phyloP scores from a whole-genome alignment of 2,888 invertebrate species.

The Parnassius smintheus region DNA sequence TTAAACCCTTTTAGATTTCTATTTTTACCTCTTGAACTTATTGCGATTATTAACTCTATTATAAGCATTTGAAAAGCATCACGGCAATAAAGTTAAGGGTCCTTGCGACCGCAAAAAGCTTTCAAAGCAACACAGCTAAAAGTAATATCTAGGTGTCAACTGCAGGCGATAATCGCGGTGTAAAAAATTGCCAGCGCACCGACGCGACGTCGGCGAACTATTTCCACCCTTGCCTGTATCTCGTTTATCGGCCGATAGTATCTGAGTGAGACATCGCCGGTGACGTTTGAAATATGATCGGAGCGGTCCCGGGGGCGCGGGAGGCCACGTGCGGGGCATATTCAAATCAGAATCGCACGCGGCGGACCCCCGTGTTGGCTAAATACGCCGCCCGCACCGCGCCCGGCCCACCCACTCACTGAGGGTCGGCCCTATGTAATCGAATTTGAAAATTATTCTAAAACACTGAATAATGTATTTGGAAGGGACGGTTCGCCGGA shows the following conservation, averaged over 20 bases:
- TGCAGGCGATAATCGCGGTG: conserved; percentile 77
- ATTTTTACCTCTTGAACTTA: conserved; percentile 35
- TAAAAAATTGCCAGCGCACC: conserved; percentile 71
- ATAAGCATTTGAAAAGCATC: conserved; percentile 47
- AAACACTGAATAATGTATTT: conserved; percentile 82
- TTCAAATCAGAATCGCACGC: conserved; percentile 80
- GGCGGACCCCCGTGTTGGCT: conserved; percentile 80
- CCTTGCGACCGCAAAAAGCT: conserved; percentile 59
- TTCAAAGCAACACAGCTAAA: conserved; percentile 47
- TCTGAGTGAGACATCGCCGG: conserved; percentile 81
- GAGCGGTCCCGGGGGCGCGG: conserved; percentile 67
- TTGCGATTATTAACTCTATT: conserved; percentile 41
- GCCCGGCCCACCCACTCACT: conserved; percentile 59
- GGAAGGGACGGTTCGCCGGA: conserved; percentile 70
- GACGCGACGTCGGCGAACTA: conserved; percentile 56
- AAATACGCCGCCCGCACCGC: conserved; percentile 75
- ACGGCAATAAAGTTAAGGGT: conserved; percentile 66
- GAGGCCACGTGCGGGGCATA: conserved; percentile 78
- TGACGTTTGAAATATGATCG: conserved; percentile 82
- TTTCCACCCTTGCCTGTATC: conserved; percentile 75
- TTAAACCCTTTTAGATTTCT: neutral
- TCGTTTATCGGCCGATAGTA: conserved; percentile 78
- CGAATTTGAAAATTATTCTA: conserved; percentile 82
- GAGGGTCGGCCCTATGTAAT: conserved; percentile 81
- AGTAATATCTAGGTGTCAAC: conserved; percentile 80